Evolutionary conservation across 1,140 invertebrate species (phyloP), one percentile per base, ranked within the genome.

Genomic region (Pseudomyrmex flavicornis): DNA sequence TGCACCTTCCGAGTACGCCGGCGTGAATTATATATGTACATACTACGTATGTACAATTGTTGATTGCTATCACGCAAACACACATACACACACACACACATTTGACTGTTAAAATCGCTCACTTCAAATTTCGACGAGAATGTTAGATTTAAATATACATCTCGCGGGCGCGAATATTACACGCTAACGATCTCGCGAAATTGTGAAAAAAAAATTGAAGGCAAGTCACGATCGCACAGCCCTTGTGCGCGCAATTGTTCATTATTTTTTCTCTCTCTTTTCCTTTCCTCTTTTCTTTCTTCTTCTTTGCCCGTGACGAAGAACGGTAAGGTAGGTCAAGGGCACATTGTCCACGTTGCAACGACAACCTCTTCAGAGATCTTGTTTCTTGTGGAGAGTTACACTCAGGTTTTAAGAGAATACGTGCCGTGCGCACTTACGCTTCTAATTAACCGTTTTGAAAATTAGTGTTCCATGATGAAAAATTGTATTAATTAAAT

Each of bases 301-400:
- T 35, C 35, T 35, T 35, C 35, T 61, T 61, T 63, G 80, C 70
- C 61, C 84, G 74, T 65, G 59, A 75, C 79, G 75, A 88, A 69
- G 62, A 88, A 84, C 84, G 80, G 84, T 88, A 86, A 89, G 87
- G 87, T 89, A 86, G 88, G 84, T 84, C 88, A 89, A 89, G 88
- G 88, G 76, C 85, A 20, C 9, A n/a, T 54, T 63, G n/a, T 35
- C 35, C 35, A 35, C 48, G 35, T 54, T 58, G 69, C 73, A 22
- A 56, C 65, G 22, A 35, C 35, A 35, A 35, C 58, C 58, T 82
- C 54, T 73, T n/a, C 12, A 10, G 58, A 59, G 26, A 75, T 66
- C 87, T 74, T 52, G 2, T 20, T 17, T 13, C 22, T 61, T 10
- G 2, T 59, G 8, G 35, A 10, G 22, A 35, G 35, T 35, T 68